Conservation (phyloP, 2,888 invertebrate genomes). For the Metacarcinus magister region DNA sequence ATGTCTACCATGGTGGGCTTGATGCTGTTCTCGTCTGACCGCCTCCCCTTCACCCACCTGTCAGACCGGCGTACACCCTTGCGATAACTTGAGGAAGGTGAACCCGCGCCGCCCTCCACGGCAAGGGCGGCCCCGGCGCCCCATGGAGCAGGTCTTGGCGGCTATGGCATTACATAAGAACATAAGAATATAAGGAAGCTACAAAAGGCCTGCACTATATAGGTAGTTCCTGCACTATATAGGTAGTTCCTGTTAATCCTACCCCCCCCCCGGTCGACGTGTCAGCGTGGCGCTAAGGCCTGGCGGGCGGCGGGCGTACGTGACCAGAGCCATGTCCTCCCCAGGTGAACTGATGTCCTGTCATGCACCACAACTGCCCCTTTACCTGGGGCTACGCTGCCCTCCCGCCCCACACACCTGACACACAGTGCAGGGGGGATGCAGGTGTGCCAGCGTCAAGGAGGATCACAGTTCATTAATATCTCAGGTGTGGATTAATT, state of each 20-base stretch:
- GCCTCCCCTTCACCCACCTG: neutral
- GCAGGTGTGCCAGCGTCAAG: neutral
- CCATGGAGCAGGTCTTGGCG: too few species aligned
- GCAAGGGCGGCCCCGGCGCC: too few species aligned
- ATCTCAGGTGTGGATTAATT: neutral
- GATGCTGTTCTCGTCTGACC: neutral
- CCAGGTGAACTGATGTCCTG: neutral
- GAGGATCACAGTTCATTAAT: neutral
- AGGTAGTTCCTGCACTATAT: too few species aligned
- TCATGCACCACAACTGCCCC: neutral
- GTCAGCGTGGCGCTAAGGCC: neutral
- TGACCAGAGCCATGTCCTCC: neutral
- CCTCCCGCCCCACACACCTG: neutral
- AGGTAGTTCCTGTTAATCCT: too few species aligned
- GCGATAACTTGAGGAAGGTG: too few species aligned
- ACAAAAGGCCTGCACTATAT: too few species aligned
- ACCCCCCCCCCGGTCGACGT: too few species aligned
- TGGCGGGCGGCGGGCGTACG: neutral
- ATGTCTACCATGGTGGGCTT: conserved; percentile 41
- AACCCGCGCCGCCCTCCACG: too few species aligned
- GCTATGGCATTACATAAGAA: too few species aligned
- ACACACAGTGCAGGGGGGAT: neutral
- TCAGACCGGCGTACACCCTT: neutral
- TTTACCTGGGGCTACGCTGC: neutral
- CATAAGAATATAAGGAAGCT: too few species aligned